These are phyloP conservation scores for Keiferia lycopersicella DNA, from an alignment of 2,888 invertebrate species.

Conservation along the genomic window DNA sequence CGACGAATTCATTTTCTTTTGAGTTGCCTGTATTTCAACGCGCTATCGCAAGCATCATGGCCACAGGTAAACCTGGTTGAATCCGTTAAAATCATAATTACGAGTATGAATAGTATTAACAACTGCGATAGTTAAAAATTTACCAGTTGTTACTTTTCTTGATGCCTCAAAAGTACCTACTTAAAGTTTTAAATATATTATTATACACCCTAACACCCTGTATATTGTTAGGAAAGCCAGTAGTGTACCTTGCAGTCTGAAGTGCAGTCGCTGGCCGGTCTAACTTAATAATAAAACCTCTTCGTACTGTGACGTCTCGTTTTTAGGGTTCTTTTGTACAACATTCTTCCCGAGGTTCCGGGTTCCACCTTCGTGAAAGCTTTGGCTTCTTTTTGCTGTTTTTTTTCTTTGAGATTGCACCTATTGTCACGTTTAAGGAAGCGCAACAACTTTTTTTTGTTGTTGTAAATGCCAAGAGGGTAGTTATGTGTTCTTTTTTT, in stretches of 20 bases:
- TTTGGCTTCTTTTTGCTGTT: conserved; percentile 6
- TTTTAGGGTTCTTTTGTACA: conserved; percentile 51
- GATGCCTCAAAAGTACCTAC: no score
- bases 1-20: no score
- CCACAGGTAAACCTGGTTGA: no score
- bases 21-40: no score
- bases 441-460: neutral
- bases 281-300: conserved; percentile 79
- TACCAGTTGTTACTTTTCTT: no score
- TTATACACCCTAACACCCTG: conserved; percentile 22
- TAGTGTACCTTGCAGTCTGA: conserved; percentile 62
- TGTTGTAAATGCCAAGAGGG: neutral
- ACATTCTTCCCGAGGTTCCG: conserved; percentile 16
- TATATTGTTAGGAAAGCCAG: conserved; percentile 53
- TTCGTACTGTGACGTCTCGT: conserved; percentile 61
- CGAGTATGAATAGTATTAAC: no score
- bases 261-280: conserved; percentile 59
- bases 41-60: no score
- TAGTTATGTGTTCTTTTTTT: neutral
- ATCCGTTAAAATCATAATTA: no score
- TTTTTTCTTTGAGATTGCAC: conserved; percentile 12
- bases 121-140: no score
- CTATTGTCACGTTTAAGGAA: conserved; percentile 18
- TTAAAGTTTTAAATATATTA: no score
- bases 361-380: conserved; percentile 11